Base-by-base conservation (phyloP, 2,888 invertebrate genomes). In the Oxyteleia sp. region DNA sequence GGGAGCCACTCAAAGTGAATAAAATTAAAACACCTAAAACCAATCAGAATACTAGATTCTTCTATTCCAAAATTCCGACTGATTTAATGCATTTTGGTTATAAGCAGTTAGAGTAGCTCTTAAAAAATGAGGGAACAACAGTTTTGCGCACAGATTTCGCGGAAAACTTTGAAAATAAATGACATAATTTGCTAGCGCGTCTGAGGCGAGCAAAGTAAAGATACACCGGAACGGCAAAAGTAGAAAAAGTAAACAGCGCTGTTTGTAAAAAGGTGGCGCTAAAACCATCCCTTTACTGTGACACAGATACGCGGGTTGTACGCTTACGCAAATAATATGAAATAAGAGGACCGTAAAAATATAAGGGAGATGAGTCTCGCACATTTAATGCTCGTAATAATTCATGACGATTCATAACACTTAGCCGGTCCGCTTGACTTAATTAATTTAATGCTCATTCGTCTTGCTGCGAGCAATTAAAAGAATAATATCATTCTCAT, bases 391-490 rank as follows among this genome's bases (percentile, higher is more conserved):
- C 68, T 61, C 72, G 61, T 74, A 74, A 80, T 80, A 74, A 61
- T 26, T 74, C 78, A 78, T 51, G 13, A 79, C 51, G 68, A 83
- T 83, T 83, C 74, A 74, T 68, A 74, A 79, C 78, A 83, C 63
- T 83, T 83, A 68, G 61, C 43, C 63, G 53, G 47, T 59, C 57
- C 57, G 59, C 78, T 72, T 78, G 74, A 63, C 74, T 72, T 74
- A 78, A 82, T 82, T 82, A 83, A 74, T 74, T 79, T 74, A 83
- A 79, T 41, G 82, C 63, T 55, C 63, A 23, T 79, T 72, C 43
- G 45, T 74, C 61, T 63, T 57, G 64, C 64, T n/a, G 32, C 29
- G 20, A 71, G 79, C 79, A 79, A 79, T 79, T 79, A 79, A 79
- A 78, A 79, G 71, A 79, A 79, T 79, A 79, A 71, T 64, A 79